Conservation (phyloP, 2,888 invertebrate species). For the Nebria brevicollis region DNA sequence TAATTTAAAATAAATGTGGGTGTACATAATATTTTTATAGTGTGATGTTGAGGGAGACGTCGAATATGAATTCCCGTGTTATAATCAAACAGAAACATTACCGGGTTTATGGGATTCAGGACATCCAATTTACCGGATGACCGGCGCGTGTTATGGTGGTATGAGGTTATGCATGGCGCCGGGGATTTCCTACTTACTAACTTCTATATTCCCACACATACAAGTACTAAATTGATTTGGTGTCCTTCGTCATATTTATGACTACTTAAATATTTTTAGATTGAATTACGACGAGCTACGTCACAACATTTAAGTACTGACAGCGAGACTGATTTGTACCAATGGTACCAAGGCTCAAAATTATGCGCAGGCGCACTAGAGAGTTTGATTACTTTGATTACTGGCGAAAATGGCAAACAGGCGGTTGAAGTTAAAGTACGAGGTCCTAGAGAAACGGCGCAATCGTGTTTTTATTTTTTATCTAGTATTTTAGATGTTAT, state of each 20-base stretch:
- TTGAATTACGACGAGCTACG: slow-evolving; percentile 58
- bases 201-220: slow-evolving; percentile 75
- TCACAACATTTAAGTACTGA: slow-evolving; percentile 59
- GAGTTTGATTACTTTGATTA: slow-evolving; percentile 72
- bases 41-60: slow-evolving; percentile 77
- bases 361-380: slow-evolving; percentile 75
- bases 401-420: slow-evolving; percentile 61
- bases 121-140: slow-evolving; percentile 64
- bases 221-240: slow-evolving; percentile 62
- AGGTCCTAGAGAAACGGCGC: slow-evolving; percentile 68
- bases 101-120: slow-evolving; percentile 75
- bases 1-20: slow-evolving; percentile 8
- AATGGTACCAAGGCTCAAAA: slow-evolving; percentile 79
- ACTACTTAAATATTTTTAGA: slow-evolving; percentile 50
- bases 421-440: slow-evolving; percentile 74
- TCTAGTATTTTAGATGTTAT: slow-evolving; percentile 73
- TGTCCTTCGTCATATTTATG: not conserved
- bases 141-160: slow-evolving; percentile 71
- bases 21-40: slow-evolving; percentile 58
- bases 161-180: slow-evolving; percentile 69
- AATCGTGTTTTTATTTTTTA: slow-evolving; percentile 74
- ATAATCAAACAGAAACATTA: slow-evolving; percentile 73
- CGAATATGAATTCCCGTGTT: slow-evolving; percentile 81
- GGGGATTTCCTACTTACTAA: slow-evolving; percentile 69
- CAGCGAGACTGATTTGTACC: slow-evolving; percentile 73